These are phyloP conservation scores for Myrmophylax atrothorax DNA, from an alignment of 2,113 vertebrate species.

Conservation along the genomic window DNA sequence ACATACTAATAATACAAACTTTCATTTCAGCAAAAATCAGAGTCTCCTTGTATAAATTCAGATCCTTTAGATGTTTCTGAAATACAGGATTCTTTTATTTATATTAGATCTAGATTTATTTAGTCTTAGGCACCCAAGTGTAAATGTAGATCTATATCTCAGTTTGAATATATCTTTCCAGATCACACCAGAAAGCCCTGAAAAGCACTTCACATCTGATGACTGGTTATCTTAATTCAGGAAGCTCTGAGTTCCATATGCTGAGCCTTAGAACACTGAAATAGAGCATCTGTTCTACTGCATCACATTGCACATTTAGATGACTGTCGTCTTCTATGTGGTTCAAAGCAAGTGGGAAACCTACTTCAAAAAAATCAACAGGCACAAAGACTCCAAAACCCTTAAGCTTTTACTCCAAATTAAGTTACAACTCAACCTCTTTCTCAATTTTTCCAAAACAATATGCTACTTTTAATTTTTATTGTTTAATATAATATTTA, in stretches of 20 bases:
- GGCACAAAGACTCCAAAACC: not conserved
- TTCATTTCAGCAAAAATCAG: not conserved
- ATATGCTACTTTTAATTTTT: not conserved
- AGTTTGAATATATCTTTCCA: not conserved
- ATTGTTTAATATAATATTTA: not conserved
- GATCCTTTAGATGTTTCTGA: not conserved
- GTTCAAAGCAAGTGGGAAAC: not conserved
- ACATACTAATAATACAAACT: not conserved
- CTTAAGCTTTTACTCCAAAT: not conserved
- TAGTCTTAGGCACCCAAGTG: not conserved
- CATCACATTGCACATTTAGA: not conserved
- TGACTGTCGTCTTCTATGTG: not conserved
- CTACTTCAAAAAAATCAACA: not conserved
- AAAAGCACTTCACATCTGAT: not conserved
- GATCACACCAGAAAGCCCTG: not conserved
- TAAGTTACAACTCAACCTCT: not conserved
- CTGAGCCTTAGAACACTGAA: slow-evolving; percentile 17
- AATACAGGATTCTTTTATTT: not conserved
- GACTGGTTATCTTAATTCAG: not conserved
- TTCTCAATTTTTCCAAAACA: not conserved
- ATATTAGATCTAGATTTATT: not conserved
- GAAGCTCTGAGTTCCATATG: not conserved
- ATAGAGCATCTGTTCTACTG: not conserved
- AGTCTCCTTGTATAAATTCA: not conserved
- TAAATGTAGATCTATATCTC: not conserved